Conservation (phyloP, 2,113 vertebrate genomes). For the Ochotona curzoniae region DNA sequence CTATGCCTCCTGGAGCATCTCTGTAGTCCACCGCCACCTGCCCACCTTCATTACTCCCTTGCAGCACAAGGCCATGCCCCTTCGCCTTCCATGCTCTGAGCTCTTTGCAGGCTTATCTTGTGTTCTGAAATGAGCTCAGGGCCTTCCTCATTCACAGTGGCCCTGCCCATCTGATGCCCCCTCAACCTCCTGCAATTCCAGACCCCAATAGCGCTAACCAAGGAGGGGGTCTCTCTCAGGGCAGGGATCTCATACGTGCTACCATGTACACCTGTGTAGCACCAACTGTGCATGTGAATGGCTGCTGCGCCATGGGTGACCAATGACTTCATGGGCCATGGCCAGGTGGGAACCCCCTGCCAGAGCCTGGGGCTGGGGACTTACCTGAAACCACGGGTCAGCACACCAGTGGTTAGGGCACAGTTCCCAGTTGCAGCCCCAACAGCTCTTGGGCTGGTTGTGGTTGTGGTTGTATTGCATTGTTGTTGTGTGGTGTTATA, state of each 20-base stretch:
- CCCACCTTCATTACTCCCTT: too few relatives aligned
- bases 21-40: too few relatives aligned
- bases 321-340: background rate
- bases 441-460: conserved; percentile 92
- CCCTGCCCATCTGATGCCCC: background rate
- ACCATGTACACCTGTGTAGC: too few relatives aligned
- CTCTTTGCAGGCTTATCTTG: background rate
- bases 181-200: background rate
- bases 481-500: conserved; percentile 94
- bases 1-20: too few relatives aligned
- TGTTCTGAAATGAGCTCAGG: background rate
- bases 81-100: too few relatives aligned
- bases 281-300: too few relatives aligned
- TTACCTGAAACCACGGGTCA: conserved; percentile 96
- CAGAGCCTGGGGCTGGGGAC: background rate
- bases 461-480: conserved; percentile 96
- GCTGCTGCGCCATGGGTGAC: too few relatives aligned
- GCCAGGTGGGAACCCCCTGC: rapidly evolving
- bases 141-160: rapidly evolving
- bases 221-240: background rate
- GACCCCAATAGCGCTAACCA: background rate
- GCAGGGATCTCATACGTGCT: too few relatives aligned
- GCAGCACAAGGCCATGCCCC: too few relatives aligned
- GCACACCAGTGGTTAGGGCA: conserved; percentile 95
- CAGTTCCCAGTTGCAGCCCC: conserved; percentile 93